Evolutionary conservation across 2,797 vertebrate species (phyloP).

Genomic region (Tenualosa thibaudeaui): DNA sequence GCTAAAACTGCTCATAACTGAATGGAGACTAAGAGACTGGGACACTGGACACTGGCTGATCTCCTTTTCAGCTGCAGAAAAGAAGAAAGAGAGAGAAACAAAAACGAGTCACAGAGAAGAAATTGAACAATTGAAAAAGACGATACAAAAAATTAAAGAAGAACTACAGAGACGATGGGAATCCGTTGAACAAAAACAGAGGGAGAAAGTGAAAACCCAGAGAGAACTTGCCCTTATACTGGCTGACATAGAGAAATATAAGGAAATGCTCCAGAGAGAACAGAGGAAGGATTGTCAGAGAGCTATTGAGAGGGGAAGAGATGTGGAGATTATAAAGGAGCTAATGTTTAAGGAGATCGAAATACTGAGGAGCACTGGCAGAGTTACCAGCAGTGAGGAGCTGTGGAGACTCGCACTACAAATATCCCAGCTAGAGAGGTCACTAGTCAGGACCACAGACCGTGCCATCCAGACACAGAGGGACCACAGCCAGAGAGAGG

Average conservation of each 20-base stretch:
- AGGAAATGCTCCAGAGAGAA: constrained; percentile 15
- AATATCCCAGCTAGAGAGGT: constrained; percentile 6
- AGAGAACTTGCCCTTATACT: neutral
- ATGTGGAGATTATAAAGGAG: constrained; percentile 36
- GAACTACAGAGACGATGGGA: constrained; percentile 55
- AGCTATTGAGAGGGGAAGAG: constrained; percentile 26
- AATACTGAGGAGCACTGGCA: neutral
- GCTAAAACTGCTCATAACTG: neutral
- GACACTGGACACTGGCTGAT: neutral
- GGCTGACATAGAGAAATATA: constrained; percentile 32
- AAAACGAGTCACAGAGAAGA: constrained; percentile 53
- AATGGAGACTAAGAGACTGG: neutral
- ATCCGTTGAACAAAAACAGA: constrained; percentile 40
- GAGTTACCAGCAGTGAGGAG: neutral
- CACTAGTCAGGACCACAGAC: constrained; percentile 2
- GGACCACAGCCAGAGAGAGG: neutral
- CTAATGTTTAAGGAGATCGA: constrained; percentile 46
- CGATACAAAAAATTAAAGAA: constrained; percentile 53
- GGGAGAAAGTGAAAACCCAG: constrained; percentile 19
- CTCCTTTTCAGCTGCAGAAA: neutral
- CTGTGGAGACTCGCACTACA: constrained; percentile 7
- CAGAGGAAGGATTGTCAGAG: constrained; percentile 20
- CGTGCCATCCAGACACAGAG: neutral
- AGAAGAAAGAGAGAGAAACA: constrained; percentile 51
- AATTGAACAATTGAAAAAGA: constrained; percentile 57